Percentiles rank a stretch among this genome's conserved stretches.
These are phyloP conservation scores for Danio tinwini DNA, from an alignment of 2,797 vertebrate genomes.

Conservation along the genomic window DNA sequence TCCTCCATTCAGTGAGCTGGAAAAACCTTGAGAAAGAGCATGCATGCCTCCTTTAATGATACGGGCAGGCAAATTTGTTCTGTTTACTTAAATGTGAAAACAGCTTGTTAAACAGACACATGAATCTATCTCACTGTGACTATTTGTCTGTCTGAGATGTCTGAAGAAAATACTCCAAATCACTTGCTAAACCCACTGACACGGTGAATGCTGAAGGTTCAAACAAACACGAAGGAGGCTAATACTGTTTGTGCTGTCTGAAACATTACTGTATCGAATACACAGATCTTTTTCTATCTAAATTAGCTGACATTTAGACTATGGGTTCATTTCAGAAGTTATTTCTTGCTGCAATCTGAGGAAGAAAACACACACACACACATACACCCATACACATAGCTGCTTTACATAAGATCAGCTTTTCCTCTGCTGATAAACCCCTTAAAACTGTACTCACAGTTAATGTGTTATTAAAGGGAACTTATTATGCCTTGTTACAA, in stretches of 20 bases:
- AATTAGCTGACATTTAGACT: slow-evolving; percentile 9
- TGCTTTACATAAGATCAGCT: background rate
- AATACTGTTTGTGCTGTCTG: background rate
- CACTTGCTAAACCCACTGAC: slow-evolving; percentile 36
- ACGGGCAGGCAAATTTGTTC: background rate
- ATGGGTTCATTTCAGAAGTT: background rate
- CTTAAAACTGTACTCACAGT: slow-evolving; percentile 1
- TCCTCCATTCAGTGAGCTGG: slow-evolving; percentile 16
- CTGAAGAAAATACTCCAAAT: slow-evolving; percentile 20
- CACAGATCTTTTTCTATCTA: background rate
- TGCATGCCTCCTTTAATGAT: slow-evolving; percentile 21
- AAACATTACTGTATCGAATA: background rate
- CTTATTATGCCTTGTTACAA: too few species aligned
- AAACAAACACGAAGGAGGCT: background rate
- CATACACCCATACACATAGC: background rate
- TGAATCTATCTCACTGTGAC: slow-evolving; percentile 4
- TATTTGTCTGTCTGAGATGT: background rate
- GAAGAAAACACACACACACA: background rate
- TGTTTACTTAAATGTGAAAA: slow-evolving; percentile 28
- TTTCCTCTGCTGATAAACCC: background rate
- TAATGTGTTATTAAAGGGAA: background rate
- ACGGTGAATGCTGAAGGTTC: slow-evolving; percentile 28
- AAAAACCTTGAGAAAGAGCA: slow-evolving; percentile 12
- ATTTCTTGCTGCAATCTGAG: background rate
- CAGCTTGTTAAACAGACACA: background rate